Conservation (phyloP, 2,888 invertebrate species). For the Melangyna quadrimaculata region DNA sequence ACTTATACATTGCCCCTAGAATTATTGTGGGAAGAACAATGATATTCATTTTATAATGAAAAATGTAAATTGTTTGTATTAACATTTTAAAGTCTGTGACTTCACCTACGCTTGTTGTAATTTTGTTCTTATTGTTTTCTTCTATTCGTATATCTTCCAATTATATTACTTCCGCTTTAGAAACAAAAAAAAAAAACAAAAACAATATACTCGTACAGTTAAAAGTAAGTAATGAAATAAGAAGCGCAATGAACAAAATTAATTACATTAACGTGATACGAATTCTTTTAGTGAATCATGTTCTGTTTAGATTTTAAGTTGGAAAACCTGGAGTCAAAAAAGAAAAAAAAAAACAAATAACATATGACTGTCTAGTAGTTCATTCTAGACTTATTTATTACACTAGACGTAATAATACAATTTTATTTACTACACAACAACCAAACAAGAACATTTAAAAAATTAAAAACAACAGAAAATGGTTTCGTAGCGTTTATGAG, state of each 20-base stretch:
- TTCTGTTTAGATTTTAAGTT: background rate
- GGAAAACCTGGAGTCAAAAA: background rate
- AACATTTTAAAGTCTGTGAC: background rate
- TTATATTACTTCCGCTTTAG: background rate
- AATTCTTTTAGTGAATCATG: background rate
- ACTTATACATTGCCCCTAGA: background rate
- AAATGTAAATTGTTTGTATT: background rate
- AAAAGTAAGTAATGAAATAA: background rate
- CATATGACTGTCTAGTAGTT: background rate
- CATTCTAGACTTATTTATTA: too few relatives aligned
- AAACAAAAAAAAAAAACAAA: background rate
- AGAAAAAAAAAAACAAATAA: background rate
- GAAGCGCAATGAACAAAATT: background rate
- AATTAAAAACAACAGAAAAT: too few relatives aligned
- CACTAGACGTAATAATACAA: too few relatives aligned
- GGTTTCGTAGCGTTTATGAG: too few relatives aligned
- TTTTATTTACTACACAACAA: too few relatives aligned
- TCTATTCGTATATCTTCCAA: background rate
- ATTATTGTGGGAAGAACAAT: background rate
- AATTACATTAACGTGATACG: background rate
- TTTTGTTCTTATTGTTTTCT: background rate
- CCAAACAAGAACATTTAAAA: too few relatives aligned
- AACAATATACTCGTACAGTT: background rate
- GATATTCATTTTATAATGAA: background rate
- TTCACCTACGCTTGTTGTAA: constrained; percentile 8